A percentile compares a stretch with the other conserved stretches of the same genome.
Evolutionary conservation across 2,113 vertebrate species (phyloP).

Genomic region (Jacana jacana): DNA sequence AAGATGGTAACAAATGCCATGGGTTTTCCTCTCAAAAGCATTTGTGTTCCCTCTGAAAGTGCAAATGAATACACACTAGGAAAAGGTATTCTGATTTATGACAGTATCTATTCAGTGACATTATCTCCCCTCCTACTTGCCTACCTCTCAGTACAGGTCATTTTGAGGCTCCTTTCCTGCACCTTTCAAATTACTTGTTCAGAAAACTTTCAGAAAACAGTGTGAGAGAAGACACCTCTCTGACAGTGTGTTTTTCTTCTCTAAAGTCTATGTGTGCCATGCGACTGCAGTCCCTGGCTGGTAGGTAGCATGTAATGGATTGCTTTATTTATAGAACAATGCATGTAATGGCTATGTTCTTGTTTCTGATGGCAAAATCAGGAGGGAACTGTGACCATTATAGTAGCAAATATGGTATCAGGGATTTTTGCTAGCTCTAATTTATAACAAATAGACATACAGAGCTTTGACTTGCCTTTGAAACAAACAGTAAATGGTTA

Average conservation of each 20-base stretch:
- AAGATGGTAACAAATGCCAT: background rate
- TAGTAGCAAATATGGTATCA: background rate
- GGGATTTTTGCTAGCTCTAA: background rate
- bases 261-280: background rate
- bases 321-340: background rate
- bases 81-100: background rate
- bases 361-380: background rate
- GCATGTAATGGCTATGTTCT: rapidly evolving
- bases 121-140: background rate
- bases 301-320: background rate
- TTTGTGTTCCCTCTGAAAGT: background rate
- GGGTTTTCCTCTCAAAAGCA: background rate
- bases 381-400: background rate
- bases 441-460: background rate
- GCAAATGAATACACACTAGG: background rate
- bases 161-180: background rate
- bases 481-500: background rate
- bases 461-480: background rate
- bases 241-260: background rate
- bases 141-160: background rate
- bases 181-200: background rate
- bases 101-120: background rate
- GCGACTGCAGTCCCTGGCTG: background rate
- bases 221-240: background rate
- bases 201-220: background rate